These are phyloP conservation scores for Pinctada fucata DNA, from an alignment of 2,888 invertebrate genomes.

Conservation along the genomic window DNA sequence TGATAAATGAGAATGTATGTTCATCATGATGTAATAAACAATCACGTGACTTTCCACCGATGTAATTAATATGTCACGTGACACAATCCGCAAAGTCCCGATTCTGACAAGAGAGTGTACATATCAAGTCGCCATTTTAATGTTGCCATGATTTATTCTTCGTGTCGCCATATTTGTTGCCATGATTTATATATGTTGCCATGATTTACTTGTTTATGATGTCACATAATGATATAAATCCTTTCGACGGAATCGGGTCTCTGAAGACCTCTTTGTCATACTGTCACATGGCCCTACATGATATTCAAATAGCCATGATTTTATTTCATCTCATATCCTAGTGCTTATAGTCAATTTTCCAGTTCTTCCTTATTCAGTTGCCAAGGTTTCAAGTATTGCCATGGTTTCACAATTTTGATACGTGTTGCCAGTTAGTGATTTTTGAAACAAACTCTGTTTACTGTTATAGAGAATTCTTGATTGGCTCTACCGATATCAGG, in stretches of 20 bases:
- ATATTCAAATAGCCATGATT: slow-evolving; percentile 1
- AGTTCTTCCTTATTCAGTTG: slow-evolving; percentile 4
- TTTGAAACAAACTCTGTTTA: neutral
- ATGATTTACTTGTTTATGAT: too few relatives aligned
- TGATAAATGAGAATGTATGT: too few relatives aligned
- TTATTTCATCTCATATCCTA: neutral
- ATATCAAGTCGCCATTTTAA: neutral
- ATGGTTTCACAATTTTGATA: neutral
- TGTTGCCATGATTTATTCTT: neutral
- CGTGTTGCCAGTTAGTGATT: neutral
- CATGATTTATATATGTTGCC: neutral
- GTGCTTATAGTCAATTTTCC: neutral
- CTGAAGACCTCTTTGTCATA: too few relatives aligned
- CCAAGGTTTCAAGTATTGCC: slow-evolving; percentile 30
- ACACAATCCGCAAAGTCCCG: neutral
- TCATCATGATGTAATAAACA: too few relatives aligned
- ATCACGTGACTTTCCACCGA: too few relatives aligned
- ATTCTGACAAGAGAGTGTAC: slow-evolving; percentile 1
- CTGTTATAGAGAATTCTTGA: neutral
- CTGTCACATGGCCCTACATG: neutral
- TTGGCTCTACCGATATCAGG: neutral
- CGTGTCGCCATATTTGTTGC: neutral
- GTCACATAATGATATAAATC: too few relatives aligned
- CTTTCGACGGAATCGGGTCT: too few relatives aligned
- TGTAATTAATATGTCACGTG: neutral